Percentiles rank a stretch among this genome's conserved stretches.
These are phyloP conservation scores for Odontocolon sp. DNA, from an alignment of 2,888 invertebrate species.

Conservation along the genomic window DNA sequence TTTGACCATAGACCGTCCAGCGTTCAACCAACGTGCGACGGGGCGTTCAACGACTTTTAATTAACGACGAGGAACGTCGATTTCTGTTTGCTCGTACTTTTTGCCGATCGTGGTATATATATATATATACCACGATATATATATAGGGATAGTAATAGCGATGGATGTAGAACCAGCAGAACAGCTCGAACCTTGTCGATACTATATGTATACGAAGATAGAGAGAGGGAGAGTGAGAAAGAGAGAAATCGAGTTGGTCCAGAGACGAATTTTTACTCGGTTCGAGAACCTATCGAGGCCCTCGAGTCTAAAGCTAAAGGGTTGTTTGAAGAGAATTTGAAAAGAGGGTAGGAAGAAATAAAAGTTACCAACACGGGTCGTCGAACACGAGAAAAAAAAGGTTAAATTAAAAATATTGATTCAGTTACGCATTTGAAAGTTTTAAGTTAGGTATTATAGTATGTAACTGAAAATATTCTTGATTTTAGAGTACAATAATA, in stretches of 20 bases:
- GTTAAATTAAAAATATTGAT: neutral
- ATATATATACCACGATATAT: too few species aligned
- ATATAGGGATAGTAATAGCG: slow-evolving; percentile 1
- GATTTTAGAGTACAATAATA: too few species aligned
- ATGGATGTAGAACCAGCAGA: slow-evolving; percentile 22
- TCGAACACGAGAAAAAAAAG: slow-evolving; percentile 16
- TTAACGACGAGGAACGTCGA: slow-evolving; percentile 55
- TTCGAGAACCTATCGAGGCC: slow-evolving; percentile 30
- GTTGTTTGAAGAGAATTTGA: slow-evolving; percentile 31
- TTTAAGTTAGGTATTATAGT: too few species aligned
- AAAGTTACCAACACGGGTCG: slow-evolving; percentile 25
- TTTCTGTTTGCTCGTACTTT: slow-evolving; percentile 50
- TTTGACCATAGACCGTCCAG: slow-evolving; percentile 1
- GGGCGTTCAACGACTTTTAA: slow-evolving; percentile 52
- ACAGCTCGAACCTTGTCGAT: slow-evolving; percentile 35
- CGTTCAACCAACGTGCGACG: slow-evolving; percentile 24
- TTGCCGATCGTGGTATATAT: slow-evolving; percentile 30
- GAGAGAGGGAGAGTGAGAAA: neutral
- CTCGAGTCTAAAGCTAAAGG: neutral
- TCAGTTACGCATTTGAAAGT: neutral
- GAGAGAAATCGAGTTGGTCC: too few species aligned
- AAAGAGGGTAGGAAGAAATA: slow-evolving; percentile 4
- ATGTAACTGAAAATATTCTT: too few species aligned
- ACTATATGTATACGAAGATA: too few species aligned
- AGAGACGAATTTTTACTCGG: slow-evolving; percentile 36